Percentiles rank a stretch among this genome's conserved stretches.
Conservation (phyloP, 2,113 vertebrate genomes). For the Ranitomeya variabilis region DNA sequence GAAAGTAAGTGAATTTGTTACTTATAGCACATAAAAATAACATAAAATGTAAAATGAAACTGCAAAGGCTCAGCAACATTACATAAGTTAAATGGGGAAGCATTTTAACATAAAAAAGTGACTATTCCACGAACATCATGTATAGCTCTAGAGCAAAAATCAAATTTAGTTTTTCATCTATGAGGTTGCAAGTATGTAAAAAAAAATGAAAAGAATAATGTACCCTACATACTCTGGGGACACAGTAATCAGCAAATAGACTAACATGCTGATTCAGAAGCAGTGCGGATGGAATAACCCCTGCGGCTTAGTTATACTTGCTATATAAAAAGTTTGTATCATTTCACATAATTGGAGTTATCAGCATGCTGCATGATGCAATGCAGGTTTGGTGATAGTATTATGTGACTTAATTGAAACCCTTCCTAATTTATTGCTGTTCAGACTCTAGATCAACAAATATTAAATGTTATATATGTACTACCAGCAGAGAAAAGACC, state of each 20-base stretch:
- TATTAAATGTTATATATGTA: neutral
- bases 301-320: conserved; percentile 50
- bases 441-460: conserved; percentile 3
- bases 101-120: conserved; percentile 19
- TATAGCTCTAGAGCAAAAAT: conserved; percentile 38
- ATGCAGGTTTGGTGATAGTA: conserved; percentile 1
- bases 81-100: conserved; percentile 2
- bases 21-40: conserved; percentile 31
- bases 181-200: conserved; percentile 33
- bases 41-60: conserved; percentile 27
- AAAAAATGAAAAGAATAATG: conserved; percentile 42
- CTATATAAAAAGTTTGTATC: conserved; percentile 56
- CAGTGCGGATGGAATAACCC: conserved; percentile 52
- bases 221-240: conserved; percentile 22
- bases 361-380: conserved; percentile 57
- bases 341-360: conserved; percentile 56
- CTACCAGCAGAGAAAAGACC: neutral
- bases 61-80: neutral
- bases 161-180: conserved; percentile 35
- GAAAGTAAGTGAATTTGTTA: conserved; percentile 27
- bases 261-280: conserved; percentile 57
- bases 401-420: conserved; percentile 48
- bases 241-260: conserved; percentile 47
- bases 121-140: conserved; percentile 17
- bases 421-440: conserved; percentile 7